These are phyloP conservation scores for Psephotus haematonotus DNA, from an alignment of 2,113 vertebrate genomes.

Conservation along the genomic window DNA sequence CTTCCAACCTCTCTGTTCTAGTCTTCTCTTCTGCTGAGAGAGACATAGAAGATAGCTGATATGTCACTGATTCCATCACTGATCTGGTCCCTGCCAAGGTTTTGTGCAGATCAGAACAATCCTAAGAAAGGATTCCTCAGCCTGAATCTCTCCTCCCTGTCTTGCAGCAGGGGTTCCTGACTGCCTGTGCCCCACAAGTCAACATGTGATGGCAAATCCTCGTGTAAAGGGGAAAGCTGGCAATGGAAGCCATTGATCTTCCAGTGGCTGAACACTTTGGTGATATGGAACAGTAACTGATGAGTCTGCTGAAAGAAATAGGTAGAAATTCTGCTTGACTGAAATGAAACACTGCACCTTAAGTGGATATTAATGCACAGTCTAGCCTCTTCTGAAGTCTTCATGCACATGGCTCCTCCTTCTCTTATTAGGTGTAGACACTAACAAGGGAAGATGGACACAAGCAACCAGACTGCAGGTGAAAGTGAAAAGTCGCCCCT, in stretches of 20 bases:
- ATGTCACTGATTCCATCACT: not conserved
- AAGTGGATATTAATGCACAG: not conserved
- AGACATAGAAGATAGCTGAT: not conserved
- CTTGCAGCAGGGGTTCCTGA: not conserved
- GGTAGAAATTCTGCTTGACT: not conserved
- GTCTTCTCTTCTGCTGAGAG: not conserved
- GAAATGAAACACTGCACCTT: constrained; percentile 58
- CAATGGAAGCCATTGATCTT: not conserved
- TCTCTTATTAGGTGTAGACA: not conserved
- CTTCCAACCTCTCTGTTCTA: not conserved
- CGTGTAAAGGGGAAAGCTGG: not conserved
- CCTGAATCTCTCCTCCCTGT: not conserved
- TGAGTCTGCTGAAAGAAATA: not conserved
- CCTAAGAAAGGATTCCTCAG: not conserved
- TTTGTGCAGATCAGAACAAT: not conserved
- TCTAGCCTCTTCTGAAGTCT: not conserved
- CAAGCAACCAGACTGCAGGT: not conserved
- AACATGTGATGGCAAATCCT: not conserved
- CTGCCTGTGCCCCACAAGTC: not conserved
- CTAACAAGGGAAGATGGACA: not conserved
- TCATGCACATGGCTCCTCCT: not conserved
- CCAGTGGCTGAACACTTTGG: not conserved
- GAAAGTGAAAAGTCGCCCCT: not conserved
- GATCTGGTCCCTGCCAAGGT: not conserved
- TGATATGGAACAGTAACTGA: not conserved